Evolutionary conservation across 2,888 invertebrate species (phyloP).

Genomic region (Crocallis elinguaria): DNA sequence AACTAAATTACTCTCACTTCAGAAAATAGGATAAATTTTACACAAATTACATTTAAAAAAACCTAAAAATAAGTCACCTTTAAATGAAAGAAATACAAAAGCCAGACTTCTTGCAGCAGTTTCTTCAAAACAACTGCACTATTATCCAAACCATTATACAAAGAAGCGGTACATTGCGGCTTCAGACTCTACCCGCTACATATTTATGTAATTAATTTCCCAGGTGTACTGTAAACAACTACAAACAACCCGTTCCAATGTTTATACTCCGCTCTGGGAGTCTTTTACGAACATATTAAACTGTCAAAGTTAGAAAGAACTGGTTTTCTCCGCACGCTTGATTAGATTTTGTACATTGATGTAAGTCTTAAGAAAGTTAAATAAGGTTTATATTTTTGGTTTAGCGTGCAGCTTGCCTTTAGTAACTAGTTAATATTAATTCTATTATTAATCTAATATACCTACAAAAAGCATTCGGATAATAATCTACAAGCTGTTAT

Average conservation of each 20-base stretch:
- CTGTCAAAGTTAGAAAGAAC: constrained; percentile 44
- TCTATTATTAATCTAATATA: too few species aligned
- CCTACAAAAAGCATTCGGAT: too few species aligned
- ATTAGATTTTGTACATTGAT: constrained; percentile 15
- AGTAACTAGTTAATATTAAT: too few species aligned
- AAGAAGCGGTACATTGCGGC: constrained; percentile 38
- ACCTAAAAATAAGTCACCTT: neutral
- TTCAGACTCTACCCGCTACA: constrained; percentile 37
- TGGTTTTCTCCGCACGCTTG: constrained; percentile 14
- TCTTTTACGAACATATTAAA: constrained; percentile 54
- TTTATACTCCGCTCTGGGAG: constrained; percentile 51
- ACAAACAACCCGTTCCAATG: constrained; percentile 52
- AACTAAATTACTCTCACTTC: too few species aligned
- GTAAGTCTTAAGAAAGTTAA: neutral
- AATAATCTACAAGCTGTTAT: too few species aligned
- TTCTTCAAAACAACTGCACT: constrained; percentile 24
- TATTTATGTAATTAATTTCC: constrained; percentile 69
- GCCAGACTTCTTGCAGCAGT: constrained; percentile 4
- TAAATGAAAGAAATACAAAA: too few species aligned
- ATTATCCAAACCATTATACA: constrained; percentile 15
- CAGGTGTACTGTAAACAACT: constrained; percentile 64
- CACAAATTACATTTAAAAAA: neutral
- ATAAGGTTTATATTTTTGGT: too few species aligned
- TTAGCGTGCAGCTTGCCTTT: too few species aligned
- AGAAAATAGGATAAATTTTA: too few species aligned